Evolutionary conservation across 2,797 vertebrate species (phyloP).

Genomic region (Muscicapa comitata): DNA sequence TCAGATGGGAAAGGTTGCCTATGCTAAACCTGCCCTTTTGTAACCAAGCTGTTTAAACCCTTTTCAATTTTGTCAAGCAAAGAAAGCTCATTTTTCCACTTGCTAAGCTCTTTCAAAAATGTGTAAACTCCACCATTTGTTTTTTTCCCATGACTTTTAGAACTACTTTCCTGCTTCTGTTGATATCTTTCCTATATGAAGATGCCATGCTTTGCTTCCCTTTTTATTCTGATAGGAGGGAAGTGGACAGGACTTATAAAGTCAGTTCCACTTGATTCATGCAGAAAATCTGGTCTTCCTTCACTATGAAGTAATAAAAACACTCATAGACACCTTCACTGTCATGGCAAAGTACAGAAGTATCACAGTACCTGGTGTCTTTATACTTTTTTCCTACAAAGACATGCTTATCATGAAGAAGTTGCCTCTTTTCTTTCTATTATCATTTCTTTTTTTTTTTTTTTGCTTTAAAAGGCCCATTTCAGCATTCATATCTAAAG

Average conservation of each 20-base stretch:
- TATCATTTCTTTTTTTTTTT: background rate
- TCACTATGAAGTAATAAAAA: background rate
- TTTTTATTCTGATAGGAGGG: background rate
- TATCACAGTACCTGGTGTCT: background rate
- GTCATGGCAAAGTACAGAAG: background rate
- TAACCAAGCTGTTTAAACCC: slow-evolving; percentile 4
- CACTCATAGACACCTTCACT: background rate
- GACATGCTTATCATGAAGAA: background rate
- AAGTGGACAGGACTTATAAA: background rate
- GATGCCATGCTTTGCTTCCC: background rate
- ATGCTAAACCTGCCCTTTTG: background rate
- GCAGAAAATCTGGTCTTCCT: background rate
- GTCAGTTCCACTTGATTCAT: background rate
- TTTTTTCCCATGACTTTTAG: slow-evolving; percentile 41
- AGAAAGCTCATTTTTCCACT: background rate
- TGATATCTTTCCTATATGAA: background rate
- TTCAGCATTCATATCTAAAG: background rate
- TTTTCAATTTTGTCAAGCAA: slow-evolving; percentile 21
- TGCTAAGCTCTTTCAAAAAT: background rate
- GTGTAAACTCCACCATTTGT: background rate
- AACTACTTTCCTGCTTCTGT: background rate
- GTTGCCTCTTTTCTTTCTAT: background rate
- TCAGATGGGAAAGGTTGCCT: slow-evolving; percentile 11
- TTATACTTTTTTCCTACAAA: background rate
- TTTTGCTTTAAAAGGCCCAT: background rate